Evolutionary conservation across 2,888 invertebrate genomes (phyloP).

Genomic region (Stenodema calcarata): DNA sequence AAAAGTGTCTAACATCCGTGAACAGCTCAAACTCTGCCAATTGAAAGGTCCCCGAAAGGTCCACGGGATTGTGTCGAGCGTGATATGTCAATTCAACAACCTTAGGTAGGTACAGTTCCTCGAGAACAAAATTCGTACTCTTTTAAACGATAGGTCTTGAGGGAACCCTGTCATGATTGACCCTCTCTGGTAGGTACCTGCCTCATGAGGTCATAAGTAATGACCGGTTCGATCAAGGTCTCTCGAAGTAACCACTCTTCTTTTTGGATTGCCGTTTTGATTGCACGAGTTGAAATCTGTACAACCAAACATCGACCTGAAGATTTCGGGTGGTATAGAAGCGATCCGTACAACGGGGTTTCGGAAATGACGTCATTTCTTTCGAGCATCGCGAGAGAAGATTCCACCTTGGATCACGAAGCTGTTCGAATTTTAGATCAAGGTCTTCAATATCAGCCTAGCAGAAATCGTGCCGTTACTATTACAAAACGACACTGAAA

Average conservation of each 20-base stretch:
- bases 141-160: background rate
- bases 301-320: background rate
- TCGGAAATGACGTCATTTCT: background rate
- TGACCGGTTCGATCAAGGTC: background rate
- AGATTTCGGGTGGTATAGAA: background rate
- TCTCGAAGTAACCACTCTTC: background rate
- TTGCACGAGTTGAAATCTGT: background rate
- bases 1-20: background rate
- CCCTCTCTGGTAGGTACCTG: background rate
- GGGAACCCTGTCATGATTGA: background rate
- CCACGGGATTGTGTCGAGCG: background rate
- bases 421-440: background rate
- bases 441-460: background rate
- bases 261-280: background rate
- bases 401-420: background rate
- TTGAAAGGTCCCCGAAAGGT: background rate
- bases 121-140: no score
- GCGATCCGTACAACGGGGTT: background rate
- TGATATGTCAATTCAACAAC: background rate
- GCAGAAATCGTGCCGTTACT: background rate
- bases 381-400: background rate
- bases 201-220: background rate
- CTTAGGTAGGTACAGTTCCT: background rate
- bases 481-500: background rate
- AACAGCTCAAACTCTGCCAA: background rate